Evolutionary conservation across 2,113 vertebrate genomes (phyloP).

Genomic region (Addax nasomaculatus): DNA sequence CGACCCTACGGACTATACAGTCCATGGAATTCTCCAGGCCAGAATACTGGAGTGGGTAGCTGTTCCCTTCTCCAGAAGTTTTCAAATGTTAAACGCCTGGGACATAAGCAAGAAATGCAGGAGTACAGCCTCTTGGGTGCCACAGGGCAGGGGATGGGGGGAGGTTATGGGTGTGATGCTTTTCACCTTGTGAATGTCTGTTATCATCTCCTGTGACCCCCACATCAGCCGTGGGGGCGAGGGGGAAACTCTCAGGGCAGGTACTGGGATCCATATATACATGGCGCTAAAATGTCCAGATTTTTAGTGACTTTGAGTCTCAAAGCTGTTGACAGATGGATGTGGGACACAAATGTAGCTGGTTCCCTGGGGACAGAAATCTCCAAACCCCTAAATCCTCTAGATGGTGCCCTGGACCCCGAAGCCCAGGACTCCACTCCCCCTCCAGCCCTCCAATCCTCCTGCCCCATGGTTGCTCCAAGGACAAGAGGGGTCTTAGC

Average conservation of each 20-base stretch:
- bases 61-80: neutral
- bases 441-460: neutral
- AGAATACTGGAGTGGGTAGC: neutral
- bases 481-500: neutral
- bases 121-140: neutral
- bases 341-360: neutral
- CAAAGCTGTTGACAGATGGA: neutral
- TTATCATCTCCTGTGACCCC: neutral
- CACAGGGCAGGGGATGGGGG: neutral
- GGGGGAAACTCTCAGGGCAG: neutral
- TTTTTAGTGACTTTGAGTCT: neutral
- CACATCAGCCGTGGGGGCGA: rapidly evolving
- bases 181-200: neutral
- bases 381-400: neutral
- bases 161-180: too few species aligned
- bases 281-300: neutral
- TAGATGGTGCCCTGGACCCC: neutral
- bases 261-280: neutral
- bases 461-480: neutral
- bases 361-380: neutral
- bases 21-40: neutral
- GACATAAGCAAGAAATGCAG: neutral
- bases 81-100: neutral
- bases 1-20: neutral
- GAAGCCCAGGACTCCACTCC: neutral